Conservation (phyloP, 2,888 invertebrate species). For the Eupithecia pulchellata region DNA sequence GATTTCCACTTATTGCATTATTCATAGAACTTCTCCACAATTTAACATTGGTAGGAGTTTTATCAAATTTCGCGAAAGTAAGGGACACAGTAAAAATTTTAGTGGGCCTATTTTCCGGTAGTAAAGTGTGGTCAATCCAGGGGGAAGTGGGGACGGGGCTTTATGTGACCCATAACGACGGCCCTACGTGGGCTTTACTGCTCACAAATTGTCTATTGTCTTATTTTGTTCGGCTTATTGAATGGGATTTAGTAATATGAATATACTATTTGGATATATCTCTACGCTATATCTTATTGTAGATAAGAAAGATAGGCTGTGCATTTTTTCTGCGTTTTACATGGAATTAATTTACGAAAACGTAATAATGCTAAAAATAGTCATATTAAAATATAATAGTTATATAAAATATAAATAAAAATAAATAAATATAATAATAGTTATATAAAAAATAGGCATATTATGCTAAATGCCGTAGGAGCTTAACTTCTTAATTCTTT, state of each 20-base stretch:
- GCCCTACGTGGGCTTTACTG: conserved; percentile 51
- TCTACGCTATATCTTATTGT: neutral
- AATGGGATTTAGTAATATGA: neutral
- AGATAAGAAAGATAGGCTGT: too few species aligned
- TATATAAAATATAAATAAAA: too few species aligned
- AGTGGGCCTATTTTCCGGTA: conserved; percentile 64
- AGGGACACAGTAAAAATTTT: conserved; percentile 62
- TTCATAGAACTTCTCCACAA: conserved; percentile 56
- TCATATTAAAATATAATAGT: too few species aligned
- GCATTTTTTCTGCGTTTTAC: too few species aligned
- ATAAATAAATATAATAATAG: too few species aligned
- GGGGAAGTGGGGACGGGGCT: conserved; percentile 54
- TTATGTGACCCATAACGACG: conserved; percentile 63
- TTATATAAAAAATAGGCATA: too few species aligned
- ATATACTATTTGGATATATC: neutral
- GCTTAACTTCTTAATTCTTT: too few species aligned
- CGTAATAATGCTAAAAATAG: too few species aligned
- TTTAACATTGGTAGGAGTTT: conserved; percentile 54
- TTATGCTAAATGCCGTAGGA: too few species aligned
- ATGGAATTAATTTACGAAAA: too few species aligned
- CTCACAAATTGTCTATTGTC: conserved; percentile 56
- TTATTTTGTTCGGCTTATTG: conserved; percentile 40
- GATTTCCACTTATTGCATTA: conserved; percentile 52
- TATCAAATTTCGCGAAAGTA: conserved; percentile 58
- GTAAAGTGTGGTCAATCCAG: conserved; percentile 72